phyloP scores from a whole-genome alignment of 1,140 invertebrate species.

The Schlechtendalia chinensis region DNA sequence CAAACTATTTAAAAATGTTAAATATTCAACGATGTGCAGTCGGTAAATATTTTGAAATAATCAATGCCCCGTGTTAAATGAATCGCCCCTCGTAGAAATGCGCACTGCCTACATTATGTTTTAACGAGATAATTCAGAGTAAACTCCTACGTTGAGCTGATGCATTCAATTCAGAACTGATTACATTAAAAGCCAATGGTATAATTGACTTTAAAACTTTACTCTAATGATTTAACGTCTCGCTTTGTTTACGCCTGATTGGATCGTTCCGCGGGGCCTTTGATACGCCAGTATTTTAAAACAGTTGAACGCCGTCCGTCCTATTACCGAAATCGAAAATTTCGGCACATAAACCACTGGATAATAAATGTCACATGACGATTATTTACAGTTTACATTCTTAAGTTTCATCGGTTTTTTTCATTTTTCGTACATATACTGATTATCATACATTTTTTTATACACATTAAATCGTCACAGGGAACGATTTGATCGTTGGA shows the following conservation, averaged over 20 bases:
- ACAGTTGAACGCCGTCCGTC: background rate
- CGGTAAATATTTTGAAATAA: too few species aligned
- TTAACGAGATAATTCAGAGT: conserved; percentile 5
- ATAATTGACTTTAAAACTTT: conserved; percentile 38
- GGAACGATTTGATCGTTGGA: too few species aligned
- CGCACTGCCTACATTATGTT: background rate
- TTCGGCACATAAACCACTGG: too few species aligned
- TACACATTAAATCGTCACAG: too few species aligned
- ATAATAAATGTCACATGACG: too few species aligned
- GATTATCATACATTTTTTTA: too few species aligned
- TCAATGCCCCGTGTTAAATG: background rate
- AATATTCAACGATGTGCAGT: too few species aligned
- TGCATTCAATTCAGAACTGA: conserved; percentile 18
- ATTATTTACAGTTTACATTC: too few species aligned
- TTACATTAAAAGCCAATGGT: conserved; percentile 32
- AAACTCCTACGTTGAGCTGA: background rate
- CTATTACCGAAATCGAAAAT: too few species aligned
- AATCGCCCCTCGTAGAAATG: background rate
- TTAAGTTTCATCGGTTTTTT: too few species aligned
- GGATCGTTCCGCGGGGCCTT: background rate
- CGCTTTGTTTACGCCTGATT: conserved; percentile 8
- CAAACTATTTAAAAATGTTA: too few species aligned
- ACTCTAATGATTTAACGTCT: conserved; percentile 19
- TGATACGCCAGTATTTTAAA: conserved; percentile 12
- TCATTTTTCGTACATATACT: too few species aligned